These are phyloP conservation scores for Lophius piscatorius DNA, from an alignment of 2,113 vertebrate species.

Conservation along the genomic window DNA sequence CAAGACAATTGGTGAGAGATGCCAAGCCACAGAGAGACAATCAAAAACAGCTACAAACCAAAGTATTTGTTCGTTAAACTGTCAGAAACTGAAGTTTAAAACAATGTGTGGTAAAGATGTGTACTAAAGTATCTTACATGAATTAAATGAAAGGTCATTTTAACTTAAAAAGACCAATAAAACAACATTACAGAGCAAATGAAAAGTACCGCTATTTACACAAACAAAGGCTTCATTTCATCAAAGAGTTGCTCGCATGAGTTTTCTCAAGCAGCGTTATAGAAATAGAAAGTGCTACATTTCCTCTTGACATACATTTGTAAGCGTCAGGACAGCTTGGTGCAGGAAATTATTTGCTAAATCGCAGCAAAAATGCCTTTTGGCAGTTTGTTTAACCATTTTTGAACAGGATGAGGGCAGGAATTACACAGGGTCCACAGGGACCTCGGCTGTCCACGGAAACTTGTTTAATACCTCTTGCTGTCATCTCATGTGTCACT, in stretches of 20 bases:
- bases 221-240: constrained; percentile 13
- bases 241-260: constrained; percentile 33
- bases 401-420: constrained; percentile 37
- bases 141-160: constrained; percentile 15
- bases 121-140: neutral
- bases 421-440: constrained; percentile 35
- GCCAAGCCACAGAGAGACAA: constrained; percentile 59
- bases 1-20: constrained; percentile 18
- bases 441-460: constrained; percentile 40
- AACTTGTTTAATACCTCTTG: constrained; percentile 54
- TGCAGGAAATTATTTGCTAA: constrained; percentile 36
- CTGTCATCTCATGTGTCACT: constrained; percentile 65
- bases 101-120: constrained; percentile 1
- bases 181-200: constrained; percentile 3
- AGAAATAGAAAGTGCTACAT: constrained; percentile 53
- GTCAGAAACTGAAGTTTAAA: too few relatives aligned
- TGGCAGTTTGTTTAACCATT: constrained; percentile 56
- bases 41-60: constrained; percentile 15
- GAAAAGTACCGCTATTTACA: constrained; percentile 5
- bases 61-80: constrained; percentile 12
- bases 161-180: constrained; percentile 6
- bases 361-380: constrained; percentile 52
- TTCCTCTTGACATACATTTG: constrained; percentile 50
- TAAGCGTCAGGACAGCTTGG: constrained; percentile 39
- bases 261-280: constrained; percentile 17